A percentile compares a stretch with the other conserved stretches of the same genome.
Conservation (phyloP, 2,797 vertebrate species). For the Lacerta viridis region DNA sequence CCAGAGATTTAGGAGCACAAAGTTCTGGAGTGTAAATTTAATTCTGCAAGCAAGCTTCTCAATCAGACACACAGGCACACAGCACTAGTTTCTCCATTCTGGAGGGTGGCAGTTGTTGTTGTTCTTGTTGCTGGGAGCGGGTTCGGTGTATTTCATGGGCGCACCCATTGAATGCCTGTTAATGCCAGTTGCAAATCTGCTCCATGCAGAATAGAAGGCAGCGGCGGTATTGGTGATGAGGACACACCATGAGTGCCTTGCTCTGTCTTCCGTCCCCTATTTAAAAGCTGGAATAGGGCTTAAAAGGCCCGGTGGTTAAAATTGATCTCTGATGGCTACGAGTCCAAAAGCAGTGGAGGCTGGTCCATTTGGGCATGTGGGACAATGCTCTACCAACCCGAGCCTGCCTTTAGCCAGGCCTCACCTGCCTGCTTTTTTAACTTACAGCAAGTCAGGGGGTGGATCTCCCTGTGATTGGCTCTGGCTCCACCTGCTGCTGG, state of each 20-base stretch:
- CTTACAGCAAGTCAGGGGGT: no score
- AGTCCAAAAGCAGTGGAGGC: not conserved
- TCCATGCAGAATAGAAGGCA: not conserved
- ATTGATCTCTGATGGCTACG: not conserved
- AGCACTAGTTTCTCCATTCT: conserved; percentile 18
- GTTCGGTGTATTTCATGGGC: not conserved
- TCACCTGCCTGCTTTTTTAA: no score
- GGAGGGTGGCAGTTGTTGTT: not conserved
- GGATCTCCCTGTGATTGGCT: no score
- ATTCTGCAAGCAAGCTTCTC: conserved; percentile 14
- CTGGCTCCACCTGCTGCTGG: no score
- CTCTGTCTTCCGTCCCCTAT: not conserved
- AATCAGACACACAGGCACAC: conserved; percentile 19
- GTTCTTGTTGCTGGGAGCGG: not conserved
- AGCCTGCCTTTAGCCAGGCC: no score
- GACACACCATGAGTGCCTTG: not conserved
- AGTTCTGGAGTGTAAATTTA: conserved; percentile 45
- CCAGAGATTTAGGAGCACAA: conserved; percentile 61
- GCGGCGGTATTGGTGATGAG: not conserved
- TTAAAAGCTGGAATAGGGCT: not conserved
- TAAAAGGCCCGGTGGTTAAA: not conserved
- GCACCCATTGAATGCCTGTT: not conserved
- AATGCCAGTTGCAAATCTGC: not conserved
- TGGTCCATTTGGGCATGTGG: no score
- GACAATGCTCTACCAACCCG: no score